These are phyloP conservation scores for Cervus canadensis DNA, from an alignment of 2,113 vertebrate genomes.

Conservation along the genomic window DNA sequence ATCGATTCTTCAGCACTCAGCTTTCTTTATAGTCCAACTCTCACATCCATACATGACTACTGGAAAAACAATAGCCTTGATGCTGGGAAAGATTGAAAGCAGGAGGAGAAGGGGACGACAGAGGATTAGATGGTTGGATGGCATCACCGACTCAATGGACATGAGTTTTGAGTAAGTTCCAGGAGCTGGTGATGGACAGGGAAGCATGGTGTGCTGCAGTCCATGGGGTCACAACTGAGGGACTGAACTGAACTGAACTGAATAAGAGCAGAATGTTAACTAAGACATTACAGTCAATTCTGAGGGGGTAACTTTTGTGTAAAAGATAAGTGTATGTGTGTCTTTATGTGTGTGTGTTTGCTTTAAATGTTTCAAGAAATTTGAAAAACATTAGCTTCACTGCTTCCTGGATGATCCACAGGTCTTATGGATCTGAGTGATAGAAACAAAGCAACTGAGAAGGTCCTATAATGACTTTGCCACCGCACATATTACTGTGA, in stretches of 20 bases:
- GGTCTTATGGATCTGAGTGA: background rate
- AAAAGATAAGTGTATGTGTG: background rate
- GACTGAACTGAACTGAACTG: background rate
- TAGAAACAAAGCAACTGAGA: background rate
- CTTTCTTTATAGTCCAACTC: background rate
- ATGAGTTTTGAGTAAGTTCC: background rate
- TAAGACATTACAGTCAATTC: background rate
- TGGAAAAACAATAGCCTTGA: background rate
- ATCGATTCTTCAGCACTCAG: rapidly evolving
- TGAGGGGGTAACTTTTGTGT: background rate
- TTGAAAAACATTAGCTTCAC: background rate
- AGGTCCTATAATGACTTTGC: background rate
- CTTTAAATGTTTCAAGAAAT: background rate
- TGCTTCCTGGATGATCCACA: background rate
- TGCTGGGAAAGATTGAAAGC: background rate
- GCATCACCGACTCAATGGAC: background rate
- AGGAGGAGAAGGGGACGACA: background rate
- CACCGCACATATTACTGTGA: background rate
- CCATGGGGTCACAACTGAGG: background rate
- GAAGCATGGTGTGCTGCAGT: background rate
- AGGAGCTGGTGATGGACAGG: background rate
- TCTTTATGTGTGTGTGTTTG: background rate
- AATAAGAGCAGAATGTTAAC: background rate
- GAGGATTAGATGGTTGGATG: background rate
- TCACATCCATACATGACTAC: background rate